Conservation (phyloP, 2,888 invertebrate species). For the Zele albiditarsus region DNA sequence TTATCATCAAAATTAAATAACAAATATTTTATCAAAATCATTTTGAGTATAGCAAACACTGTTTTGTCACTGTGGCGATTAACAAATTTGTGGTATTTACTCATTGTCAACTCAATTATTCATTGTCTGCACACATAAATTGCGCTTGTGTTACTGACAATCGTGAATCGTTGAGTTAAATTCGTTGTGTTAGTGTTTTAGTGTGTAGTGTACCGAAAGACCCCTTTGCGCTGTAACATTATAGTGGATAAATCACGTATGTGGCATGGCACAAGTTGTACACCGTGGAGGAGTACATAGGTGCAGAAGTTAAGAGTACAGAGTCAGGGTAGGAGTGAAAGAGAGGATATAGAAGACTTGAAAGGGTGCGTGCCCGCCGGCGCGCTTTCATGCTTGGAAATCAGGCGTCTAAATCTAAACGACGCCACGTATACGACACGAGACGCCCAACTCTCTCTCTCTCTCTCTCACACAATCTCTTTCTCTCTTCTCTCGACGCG, state of each 20-base stretch:
- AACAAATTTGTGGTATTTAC: too few relatives aligned
- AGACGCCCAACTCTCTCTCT: constrained; percentile 41
- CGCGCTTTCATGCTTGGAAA: constrained; percentile 64
- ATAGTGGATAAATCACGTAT: constrained; percentile 45
- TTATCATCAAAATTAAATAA: too few relatives aligned
- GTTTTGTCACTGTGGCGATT: too few relatives aligned
- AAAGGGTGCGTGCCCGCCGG: constrained; percentile 52
- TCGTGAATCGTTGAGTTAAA: constrained; percentile 33
- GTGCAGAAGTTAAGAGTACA: not conserved
- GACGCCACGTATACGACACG: constrained; percentile 51
- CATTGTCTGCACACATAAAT: constrained; percentile 35
- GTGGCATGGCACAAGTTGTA: constrained; percentile 41
- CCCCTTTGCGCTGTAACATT: constrained; percentile 12
- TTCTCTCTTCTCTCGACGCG: constrained; percentile 36
- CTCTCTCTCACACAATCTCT: constrained; percentile 27
- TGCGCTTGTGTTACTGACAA: constrained; percentile 43
- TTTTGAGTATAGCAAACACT: too few relatives aligned
- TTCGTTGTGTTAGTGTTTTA: constrained; percentile 29
- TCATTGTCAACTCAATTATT: constrained; percentile 43
- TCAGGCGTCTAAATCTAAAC: constrained; percentile 69
- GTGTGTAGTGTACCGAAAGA: constrained; percentile 23
- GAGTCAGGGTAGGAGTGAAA: not conserved
- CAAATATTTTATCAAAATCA: too few relatives aligned
- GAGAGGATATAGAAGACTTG: constrained; percentile 37
- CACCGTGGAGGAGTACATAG: not conserved